Conservation (phyloP, 2,888 invertebrate species). For the Eupithecia dodoneata region DNA sequence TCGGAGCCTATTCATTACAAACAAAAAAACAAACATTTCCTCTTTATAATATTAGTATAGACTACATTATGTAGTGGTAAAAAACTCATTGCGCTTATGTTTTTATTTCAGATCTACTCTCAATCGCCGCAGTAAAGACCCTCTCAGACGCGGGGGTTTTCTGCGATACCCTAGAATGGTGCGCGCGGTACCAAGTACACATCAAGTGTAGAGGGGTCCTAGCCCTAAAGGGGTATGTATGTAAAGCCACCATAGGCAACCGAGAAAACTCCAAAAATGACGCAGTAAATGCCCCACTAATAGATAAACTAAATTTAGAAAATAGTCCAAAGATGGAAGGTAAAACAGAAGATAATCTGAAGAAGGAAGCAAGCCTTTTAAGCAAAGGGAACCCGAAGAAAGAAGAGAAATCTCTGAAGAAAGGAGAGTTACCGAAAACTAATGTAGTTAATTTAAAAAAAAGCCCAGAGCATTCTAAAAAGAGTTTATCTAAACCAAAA, state of each 20-base stretch:
- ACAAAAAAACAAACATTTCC: too few species aligned
- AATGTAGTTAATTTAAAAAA: not conserved
- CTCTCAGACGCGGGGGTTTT: constrained; percentile 76
- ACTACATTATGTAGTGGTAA: too few species aligned
- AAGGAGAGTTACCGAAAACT: not conserved
- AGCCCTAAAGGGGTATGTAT: constrained; percentile 94
- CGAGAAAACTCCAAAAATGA: constrained; percentile 18
- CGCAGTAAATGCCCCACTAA: not conserved
- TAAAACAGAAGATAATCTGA: not conserved
- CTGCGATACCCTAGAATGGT: constrained; percentile 87
- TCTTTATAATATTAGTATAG: too few species aligned
- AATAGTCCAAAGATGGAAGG: not conserved
- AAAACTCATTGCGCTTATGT: not conserved
- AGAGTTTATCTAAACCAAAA: not conserved
- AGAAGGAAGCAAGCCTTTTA: not conserved
- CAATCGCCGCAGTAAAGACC: constrained; percentile 81
- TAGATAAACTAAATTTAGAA: not conserved
- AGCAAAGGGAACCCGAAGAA: not conserved
- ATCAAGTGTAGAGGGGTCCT: constrained; percentile 96
- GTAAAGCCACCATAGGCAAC: constrained; percentile 70
- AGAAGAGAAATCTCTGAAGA: not conserved
- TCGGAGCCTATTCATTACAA: too few species aligned
- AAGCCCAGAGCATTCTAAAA: not conserved
- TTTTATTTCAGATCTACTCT: constrained; percentile 68
- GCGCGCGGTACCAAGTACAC: constrained; percentile 93